phyloP scores from a whole-genome alignment of 2,888 invertebrate genomes.

The Matsumyia berberina region DNA sequence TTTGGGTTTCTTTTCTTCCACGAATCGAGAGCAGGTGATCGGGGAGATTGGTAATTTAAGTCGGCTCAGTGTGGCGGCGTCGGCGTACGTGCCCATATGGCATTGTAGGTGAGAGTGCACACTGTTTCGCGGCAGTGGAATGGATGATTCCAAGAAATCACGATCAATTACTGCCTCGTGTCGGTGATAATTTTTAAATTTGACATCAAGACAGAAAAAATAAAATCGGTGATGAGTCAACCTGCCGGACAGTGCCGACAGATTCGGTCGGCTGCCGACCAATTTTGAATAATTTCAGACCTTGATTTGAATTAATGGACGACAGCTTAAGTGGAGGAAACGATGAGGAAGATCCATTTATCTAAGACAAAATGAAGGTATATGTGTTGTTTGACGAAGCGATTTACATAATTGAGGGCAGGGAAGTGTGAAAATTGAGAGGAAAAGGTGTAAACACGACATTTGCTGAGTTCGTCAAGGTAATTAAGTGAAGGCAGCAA shows the following conservation, averaged over 20 bases:
- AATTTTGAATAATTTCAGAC: constrained; percentile 21
- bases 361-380: constrained; percentile 8
- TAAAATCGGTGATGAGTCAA: constrained; percentile 41
- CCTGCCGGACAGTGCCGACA: constrained; percentile 17
- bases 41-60: constrained; percentile 6
- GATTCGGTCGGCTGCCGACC: constrained; percentile 11
- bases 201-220: constrained; percentile 23
- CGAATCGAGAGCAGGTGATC: constrained; percentile 39
- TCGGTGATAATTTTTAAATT: constrained; percentile 55
- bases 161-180: constrained; percentile 54
- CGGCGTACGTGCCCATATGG: constrained; percentile 8
- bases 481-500: background rate
- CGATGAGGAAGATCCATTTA: background rate
- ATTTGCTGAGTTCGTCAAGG: background rate
- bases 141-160: constrained; percentile 39
- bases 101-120: background rate
- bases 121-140: background rate
- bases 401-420: constrained; percentile 26
- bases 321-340: constrained; percentile 6
- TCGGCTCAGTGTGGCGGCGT: background rate
- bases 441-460: constrained; percentile 1
- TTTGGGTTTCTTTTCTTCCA: background rate
- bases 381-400: background rate
- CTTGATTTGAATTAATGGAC: constrained; percentile 41
- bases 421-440: constrained; percentile 6